These are phyloP conservation scores for Philereme transversata DNA, from an alignment of 2,888 invertebrate species.

Conservation along the genomic window DNA sequence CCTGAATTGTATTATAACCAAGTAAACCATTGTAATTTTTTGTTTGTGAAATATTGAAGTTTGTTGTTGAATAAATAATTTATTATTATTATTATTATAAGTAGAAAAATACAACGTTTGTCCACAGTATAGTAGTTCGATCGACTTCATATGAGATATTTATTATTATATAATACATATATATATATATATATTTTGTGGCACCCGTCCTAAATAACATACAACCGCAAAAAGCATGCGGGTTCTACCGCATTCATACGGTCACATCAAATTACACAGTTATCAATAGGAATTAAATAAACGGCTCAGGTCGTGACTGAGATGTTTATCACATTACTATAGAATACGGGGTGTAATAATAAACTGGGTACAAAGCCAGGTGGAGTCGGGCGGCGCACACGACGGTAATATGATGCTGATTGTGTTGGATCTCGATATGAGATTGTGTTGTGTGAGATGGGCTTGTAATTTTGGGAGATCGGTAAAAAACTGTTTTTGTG, in stretches of 20 bases:
- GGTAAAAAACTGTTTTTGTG: too few species aligned
- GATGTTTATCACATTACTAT: slow-evolving; percentile 50
- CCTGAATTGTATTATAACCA: too few species aligned
- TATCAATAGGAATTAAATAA: slow-evolving; percentile 32
- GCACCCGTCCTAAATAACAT: slow-evolving; percentile 9
- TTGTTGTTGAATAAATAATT: too few species aligned
- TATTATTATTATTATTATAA: too few species aligned
- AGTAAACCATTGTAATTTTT: too few species aligned
- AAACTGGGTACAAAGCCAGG: slow-evolving; percentile 13
- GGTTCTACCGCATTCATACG: slow-evolving; percentile 15
- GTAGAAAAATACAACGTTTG: too few species aligned
- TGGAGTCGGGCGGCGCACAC: slow-evolving; percentile 16
- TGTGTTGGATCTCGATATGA: slow-evolving; percentile 1
- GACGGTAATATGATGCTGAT: slow-evolving; percentile 21
- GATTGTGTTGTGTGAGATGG: slow-evolving; percentile 1
- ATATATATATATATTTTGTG: too few species aligned
- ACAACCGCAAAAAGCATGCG: slow-evolving; percentile 28
- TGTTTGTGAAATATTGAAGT: too few species aligned
- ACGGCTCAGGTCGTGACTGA: slow-evolving; percentile 30
- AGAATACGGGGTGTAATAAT: slow-evolving; percentile 27
- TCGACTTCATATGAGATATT: too few species aligned
- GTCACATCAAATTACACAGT: slow-evolving; percentile 27
- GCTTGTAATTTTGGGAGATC: not conserved
- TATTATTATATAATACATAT: too few species aligned
- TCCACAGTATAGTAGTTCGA: too few species aligned